Conservation (phyloP, 92 coral and sea anemone genomes). For the Zoanthus sansibaricus region DNA sequence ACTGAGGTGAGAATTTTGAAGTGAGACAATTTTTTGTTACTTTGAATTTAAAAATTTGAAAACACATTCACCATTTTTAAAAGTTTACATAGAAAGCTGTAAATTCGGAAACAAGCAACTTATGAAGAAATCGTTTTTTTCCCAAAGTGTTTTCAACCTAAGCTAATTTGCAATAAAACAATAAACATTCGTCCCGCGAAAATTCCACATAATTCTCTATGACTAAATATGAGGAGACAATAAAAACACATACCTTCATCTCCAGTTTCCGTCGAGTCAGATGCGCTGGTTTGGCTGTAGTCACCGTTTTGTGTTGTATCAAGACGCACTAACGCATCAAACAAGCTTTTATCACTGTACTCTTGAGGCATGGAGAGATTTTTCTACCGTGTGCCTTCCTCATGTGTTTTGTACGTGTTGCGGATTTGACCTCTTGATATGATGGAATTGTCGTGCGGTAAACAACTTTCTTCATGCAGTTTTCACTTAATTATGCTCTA, state of each 20-base stretch:
- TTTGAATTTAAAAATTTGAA: not conserved
- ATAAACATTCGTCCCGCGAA: not conserved
- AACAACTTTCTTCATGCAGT: not conserved
- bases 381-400: not conserved
- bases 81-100: not conserved
- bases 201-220: not conserved
- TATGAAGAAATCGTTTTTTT: not conserved
- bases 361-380: conserved; percentile 32
- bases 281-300: not conserved
- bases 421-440: not conserved
- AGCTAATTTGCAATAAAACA: conserved; percentile 1
- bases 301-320: conserved; percentile 10
- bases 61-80: not conserved
- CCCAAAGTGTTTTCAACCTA: not conserved
- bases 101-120: not conserved
- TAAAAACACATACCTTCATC: conserved; percentile 24
- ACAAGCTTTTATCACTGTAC: conserved; percentile 2
- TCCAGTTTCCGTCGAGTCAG: not conserved
- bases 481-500: not conserved
- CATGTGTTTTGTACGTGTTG: conserved; percentile 4
- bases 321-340: conserved; percentile 25
- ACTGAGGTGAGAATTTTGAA: not conserved
- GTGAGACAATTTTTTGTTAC: not conserved
- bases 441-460: not conserved
- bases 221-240: not conserved